Evolutionary conservation across 2,113 vertebrate species (phyloP).

Genomic region (Cathartes aura): DNA sequence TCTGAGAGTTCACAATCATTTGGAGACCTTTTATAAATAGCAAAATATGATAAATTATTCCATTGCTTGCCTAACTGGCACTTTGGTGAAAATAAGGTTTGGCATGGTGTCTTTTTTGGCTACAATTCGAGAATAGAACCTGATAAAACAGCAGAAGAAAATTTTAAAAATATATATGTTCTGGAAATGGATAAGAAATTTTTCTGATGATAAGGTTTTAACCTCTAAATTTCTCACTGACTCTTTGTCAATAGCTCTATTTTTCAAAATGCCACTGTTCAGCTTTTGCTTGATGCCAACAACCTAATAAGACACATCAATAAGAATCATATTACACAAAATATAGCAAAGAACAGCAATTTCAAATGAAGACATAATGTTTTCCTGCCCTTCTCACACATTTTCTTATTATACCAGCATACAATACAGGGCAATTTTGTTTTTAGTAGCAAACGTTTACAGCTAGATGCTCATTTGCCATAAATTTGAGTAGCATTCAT

Average conservation of each 20-base stretch:
- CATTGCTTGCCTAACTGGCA: not conserved
- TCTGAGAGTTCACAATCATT: not conserved
- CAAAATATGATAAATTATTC: not conserved
- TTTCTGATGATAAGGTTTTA: not conserved
- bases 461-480: not conserved
- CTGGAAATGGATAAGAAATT: not conserved
- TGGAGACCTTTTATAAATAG: not conserved
- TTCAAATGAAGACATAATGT: not conserved
- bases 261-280: not conserved
- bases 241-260: not conserved
- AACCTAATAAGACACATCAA: not conserved
- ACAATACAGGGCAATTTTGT: not conserved
- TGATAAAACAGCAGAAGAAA: not conserved
- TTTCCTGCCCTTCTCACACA: not conserved
- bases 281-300: not conserved
- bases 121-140: not conserved
- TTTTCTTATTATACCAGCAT: not conserved
- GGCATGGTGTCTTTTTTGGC: not conserved
- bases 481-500: not conserved
- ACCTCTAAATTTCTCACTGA: not conserved
- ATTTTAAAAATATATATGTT: rapidly evolving
- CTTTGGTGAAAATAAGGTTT: not conserved
- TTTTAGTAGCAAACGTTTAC: not conserved
- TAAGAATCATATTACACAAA: not conserved
- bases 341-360: not conserved